These are phyloP conservation scores for Cataglyphis livida DNA, from an alignment of 2,888 invertebrate genomes.

Conservation along the genomic window DNA sequence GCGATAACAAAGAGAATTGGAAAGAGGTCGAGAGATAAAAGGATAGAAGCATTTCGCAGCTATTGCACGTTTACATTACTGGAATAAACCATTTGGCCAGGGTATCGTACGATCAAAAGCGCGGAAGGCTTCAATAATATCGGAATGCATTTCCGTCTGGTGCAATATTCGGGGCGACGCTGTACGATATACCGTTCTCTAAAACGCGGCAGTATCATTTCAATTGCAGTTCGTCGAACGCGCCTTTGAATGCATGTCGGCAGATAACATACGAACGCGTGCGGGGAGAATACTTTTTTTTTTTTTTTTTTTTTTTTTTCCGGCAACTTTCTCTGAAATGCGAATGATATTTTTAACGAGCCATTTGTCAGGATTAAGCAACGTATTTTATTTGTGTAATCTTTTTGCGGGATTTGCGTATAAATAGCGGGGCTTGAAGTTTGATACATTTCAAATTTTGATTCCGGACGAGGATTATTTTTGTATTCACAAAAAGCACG, in stretches of 20 bases:
- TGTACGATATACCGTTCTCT: conserved; percentile 37
- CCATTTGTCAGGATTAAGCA: neutral
- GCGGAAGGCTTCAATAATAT: conserved; percentile 43
- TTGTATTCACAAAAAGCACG: neutral
- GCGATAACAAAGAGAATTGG: neutral
- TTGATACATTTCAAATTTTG: neutral
- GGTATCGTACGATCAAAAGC: conserved; percentile 42
- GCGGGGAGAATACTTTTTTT: neutral
- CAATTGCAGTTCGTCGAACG: conserved; percentile 30
- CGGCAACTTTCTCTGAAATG: conserved; percentile 16
- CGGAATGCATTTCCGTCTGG: conserved; percentile 42
- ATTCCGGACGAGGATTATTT: neutral
- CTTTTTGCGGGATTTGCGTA: neutral
- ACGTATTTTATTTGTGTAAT: conserved; percentile 1
- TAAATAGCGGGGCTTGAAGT: neutral
- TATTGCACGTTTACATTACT: conserved; percentile 39
- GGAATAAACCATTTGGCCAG: conserved; percentile 41
- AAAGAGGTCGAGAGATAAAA: neutral
- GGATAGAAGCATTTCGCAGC: conserved; percentile 14
- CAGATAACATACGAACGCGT: conserved; percentile 5
- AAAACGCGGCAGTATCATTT: conserved; percentile 25
- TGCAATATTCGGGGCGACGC: conserved; percentile 51
- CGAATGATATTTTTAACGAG: neutral
- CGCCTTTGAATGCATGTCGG: conserved; percentile 16
- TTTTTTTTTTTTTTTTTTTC: neutral